phyloP scores from a whole-genome alignment of 2,888 invertebrate species.

The Agrilus cyanescens region DNA sequence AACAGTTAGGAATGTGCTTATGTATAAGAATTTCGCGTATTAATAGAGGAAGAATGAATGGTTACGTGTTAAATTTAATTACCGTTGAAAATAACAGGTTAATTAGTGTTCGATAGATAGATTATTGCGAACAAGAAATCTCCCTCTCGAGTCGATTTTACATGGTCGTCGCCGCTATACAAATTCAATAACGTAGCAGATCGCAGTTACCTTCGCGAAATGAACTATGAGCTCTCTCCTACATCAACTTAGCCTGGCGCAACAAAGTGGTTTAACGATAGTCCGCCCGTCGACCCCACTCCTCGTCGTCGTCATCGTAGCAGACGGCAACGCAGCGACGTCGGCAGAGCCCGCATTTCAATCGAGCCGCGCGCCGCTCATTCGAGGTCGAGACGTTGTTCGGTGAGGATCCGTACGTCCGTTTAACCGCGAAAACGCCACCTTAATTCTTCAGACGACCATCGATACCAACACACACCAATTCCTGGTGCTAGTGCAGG shows the following conservation, averaged over 20 bases:
- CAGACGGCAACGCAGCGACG: slow-evolving; percentile 11
- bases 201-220: too few relatives aligned
- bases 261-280: slow-evolving; percentile 18
- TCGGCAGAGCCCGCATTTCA: slow-evolving; percentile 14
- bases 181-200: too few relatives aligned
- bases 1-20: too few relatives aligned
- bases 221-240: too few relatives aligned
- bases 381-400: slow-evolving; percentile 21
- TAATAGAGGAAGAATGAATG: too few relatives aligned
- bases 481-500: slow-evolving; percentile 5
- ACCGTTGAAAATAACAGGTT: too few relatives aligned
- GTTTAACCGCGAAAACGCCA: slow-evolving; percentile 15
- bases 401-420: slow-evolving; percentile 8
- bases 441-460: slow-evolving; percentile 12
- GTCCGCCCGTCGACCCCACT: slow-evolving; percentile 19
- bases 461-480: slow-evolving; percentile 7
- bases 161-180: too few relatives aligned
- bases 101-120: too few relatives aligned
- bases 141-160: too few relatives aligned
- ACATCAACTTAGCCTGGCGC: slow-evolving; percentile 7
- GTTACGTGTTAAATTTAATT: too few relatives aligned
- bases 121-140: too few relatives aligned
- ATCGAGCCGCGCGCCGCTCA: slow-evolving; percentile 25
- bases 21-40: too few relatives aligned
- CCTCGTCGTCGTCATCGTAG: slow-evolving; percentile 11